Percentiles rank a stretch among this genome's conserved stretches.
phyloP scores from a whole-genome alignment of 2,113 vertebrate species.

The Silurus meridionalis region DNA sequence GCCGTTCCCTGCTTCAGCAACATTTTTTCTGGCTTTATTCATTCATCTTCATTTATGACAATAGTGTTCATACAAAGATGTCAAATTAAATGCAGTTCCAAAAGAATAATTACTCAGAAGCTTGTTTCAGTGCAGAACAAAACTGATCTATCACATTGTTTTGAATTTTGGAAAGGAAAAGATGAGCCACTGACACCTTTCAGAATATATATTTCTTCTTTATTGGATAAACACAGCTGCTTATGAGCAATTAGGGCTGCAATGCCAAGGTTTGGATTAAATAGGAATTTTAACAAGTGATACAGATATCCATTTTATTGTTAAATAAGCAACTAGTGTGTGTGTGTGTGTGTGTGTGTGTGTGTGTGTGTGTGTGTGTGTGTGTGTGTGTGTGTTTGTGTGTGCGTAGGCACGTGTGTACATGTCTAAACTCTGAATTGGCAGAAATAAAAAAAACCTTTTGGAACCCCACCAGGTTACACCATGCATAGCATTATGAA shows the following conservation, averaged over 20 bases:
- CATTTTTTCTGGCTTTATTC: conserved; percentile 17
- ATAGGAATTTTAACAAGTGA: background rate
- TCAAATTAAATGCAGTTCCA: conserved; percentile 43
- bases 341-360: background rate
- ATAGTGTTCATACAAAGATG: conserved; percentile 45
- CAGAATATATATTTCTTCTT: conserved; percentile 22
- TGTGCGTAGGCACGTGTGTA: background rate
- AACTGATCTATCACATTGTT: conserved; percentile 47
- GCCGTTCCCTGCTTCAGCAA: background rate
- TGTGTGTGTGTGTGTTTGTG: too few relatives aligned
- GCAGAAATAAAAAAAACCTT: background rate
- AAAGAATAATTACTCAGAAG: conserved; percentile 48
- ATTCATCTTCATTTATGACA: conserved; percentile 49
- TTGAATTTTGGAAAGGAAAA: conserved; percentile 17
- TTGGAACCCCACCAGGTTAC: background rate
- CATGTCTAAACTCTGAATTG: background rate
- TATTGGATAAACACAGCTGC: conserved; percentile 14
- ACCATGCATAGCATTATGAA: conserved; percentile 1
- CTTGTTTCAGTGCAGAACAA: conserved; percentile 34
- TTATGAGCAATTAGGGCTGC: background rate
- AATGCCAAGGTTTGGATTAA: conserved; percentile 11
- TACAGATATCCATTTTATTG: background rate
- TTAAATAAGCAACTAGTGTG: background rate
- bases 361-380: background rate
- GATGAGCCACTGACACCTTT: conserved; percentile 44